phyloP scores from a whole-genome alignment of 35 echinoderm and acorn worm species.

The Strongylocentrotus purpuratus region DNA sequence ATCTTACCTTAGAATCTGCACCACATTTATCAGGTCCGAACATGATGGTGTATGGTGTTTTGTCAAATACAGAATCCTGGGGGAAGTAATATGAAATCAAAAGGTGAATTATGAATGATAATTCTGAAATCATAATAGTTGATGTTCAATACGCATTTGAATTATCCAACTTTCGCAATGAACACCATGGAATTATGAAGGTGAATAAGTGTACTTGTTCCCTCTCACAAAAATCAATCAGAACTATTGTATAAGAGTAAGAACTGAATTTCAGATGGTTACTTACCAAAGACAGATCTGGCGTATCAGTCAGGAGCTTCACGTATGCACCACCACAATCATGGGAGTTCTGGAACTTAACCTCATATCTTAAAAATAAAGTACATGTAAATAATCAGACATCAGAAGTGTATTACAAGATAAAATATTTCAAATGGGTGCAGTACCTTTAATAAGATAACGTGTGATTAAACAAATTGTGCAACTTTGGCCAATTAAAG shows the following conservation, averaged over 20 bases:
- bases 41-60: conserved; percentile 98
- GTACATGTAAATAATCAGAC: background rate
- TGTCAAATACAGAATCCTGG: conserved; percentile 84
- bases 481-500: too few relatives aligned
- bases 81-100: conserved; percentile 1
- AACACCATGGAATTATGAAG: too few relatives aligned
- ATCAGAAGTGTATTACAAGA: too few relatives aligned
- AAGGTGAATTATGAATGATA: background rate
- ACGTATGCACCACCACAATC: conserved; percentile 99
- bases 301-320: conserved; percentile 76
- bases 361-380: conserved; percentile 80
- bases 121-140: background rate
- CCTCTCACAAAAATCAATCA: too few relatives aligned
- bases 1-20: conserved; percentile 87
- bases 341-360: conserved; percentile 93
- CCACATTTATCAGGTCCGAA: conserved; percentile 99
- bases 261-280: background rate
- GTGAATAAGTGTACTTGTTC: too few relatives aligned
- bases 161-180: too few relatives aligned
- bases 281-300: conserved; percentile 70
- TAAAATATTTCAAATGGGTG: too few relatives aligned
- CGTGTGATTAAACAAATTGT: too few relatives aligned
- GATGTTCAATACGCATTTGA: background rate
- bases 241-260: background rate
- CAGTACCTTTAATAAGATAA: background rate